Base-by-base conservation (phyloP, 1,140 invertebrate genomes). In the Drosophila arizonae region DNA sequence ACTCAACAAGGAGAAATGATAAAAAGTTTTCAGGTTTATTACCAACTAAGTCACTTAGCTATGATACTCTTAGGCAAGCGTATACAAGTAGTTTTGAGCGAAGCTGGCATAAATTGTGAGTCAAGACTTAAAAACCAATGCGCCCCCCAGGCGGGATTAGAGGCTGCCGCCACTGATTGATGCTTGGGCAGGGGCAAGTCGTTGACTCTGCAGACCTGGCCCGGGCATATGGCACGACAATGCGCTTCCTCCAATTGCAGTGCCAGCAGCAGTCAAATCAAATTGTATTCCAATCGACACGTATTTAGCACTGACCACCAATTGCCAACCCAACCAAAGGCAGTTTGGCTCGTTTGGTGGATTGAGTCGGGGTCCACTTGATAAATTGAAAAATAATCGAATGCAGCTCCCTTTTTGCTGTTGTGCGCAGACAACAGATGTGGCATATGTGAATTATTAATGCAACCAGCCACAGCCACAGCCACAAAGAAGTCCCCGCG, bases 361-460 rank as follows among this genome's bases (percentile, higher is more conserved):
- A 4, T 15, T 57, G 55, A 39, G 13, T 9, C 2, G 41, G 33
- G 57, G 43, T 60, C 26, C 51, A 54, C 41, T 17, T 33, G 82
- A 88, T 84, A 87, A 88, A 88, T 87, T 77, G 79, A 79, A 74
- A 64, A 88, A 84, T 88, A 88, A 87, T 77, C 87, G 79, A 87
- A 87, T 79, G 50, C 79, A 55, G 55, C 17, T 76, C 21, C 62
- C 48, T 58, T 51, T 30, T 28, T 28, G 66, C 76, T 33, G 33
- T 33, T 10, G 33, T 71, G 21, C 30, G 48, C 52, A 54, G 51
- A 68, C 71, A 79, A 57, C 77, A 85, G 68, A 77, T 86, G 81
- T 76, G 81, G 81, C 74, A 74, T 74, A 77, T 79, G 72, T 87
- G 84, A 88, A 87, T 87, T 87, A 88, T 87, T 87, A 84, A 87